A percentile compares a stretch with the other conserved stretches of the same genome.
phyloP scores from a whole-genome alignment of 2,888 invertebrate genomes.

The Polylopha cassiicola region DNA sequence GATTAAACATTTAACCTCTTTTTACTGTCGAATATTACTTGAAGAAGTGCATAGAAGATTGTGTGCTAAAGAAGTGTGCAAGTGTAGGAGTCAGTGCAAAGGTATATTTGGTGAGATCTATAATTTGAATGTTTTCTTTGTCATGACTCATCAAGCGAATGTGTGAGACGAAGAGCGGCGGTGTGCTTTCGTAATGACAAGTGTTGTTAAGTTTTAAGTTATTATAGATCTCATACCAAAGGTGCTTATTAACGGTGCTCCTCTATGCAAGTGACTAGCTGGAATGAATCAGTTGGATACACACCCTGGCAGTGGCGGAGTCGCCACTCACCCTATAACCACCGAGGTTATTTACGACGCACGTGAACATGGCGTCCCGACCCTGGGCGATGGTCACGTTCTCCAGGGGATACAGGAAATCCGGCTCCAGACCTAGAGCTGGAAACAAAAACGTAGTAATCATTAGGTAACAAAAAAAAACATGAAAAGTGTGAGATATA shows the following conservation, averaged over 20 bases:
- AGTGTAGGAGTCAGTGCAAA: conserved; percentile 69
- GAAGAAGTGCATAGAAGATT: conserved; percentile 66
- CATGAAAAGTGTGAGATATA: too few species aligned
- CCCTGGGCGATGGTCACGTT: conserved; percentile 91
- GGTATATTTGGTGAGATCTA: conserved; percentile 64
- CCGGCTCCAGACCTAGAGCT: conserved; percentile 86
- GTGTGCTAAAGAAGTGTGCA: conserved; percentile 60
- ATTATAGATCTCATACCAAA: conserved; percentile 64
- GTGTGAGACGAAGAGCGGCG: not conserved
- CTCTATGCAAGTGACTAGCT: conserved; percentile 61
- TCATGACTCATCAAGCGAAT: conserved; percentile 2
- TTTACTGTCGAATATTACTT: conserved; percentile 20
- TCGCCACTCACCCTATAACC: conserved; percentile 95
- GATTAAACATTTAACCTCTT: too few species aligned
- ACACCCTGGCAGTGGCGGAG: conserved; percentile 89
- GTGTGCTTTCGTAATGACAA: not conserved
- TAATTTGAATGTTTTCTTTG: conserved; percentile 35
- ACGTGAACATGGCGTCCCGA: conserved; percentile 89
- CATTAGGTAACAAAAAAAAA: not conserved
- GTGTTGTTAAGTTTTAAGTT: too few species aligned
- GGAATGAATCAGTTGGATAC: conserved; percentile 79
- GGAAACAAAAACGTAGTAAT: conserved; percentile 61
- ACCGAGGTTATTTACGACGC: conserved; percentile 90
- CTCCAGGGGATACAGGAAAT: conserved; percentile 87
- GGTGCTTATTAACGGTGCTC: conserved; percentile 67